Evolutionary conservation across 2,113 vertebrate genomes (phyloP).

Genomic region (Protomyctophum bolini): DNA sequence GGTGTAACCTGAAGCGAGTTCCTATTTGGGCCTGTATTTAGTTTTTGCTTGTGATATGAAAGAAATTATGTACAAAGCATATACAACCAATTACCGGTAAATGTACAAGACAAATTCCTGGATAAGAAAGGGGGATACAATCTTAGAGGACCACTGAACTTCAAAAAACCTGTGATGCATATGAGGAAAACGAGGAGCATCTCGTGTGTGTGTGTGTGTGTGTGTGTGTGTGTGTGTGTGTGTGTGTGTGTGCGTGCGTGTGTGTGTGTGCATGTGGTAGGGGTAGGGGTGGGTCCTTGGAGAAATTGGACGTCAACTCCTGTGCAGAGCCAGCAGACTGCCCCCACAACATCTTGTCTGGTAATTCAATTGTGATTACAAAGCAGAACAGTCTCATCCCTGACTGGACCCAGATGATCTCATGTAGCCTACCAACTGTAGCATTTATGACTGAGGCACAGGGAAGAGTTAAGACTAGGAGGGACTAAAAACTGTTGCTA

Average conservation of each 20-base stretch:
- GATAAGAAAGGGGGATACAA: no score
- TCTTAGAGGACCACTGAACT: no score
- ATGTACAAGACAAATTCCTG: no score
- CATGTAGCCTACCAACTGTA: slow-evolving; percentile 27
- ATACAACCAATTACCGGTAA: no score
- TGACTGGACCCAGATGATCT: slow-evolving; percentile 16
- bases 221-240: not conserved
- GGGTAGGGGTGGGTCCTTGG: slow-evolving; percentile 5
- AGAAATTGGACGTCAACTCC: slow-evolving; percentile 26
- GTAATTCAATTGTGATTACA: slow-evolving; percentile 50
- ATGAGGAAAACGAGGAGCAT: no score
- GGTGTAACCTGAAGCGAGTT: no score
- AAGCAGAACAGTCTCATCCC: slow-evolving; percentile 28
- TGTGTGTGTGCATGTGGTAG: not conserved
- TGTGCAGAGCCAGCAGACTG: slow-evolving; percentile 40
- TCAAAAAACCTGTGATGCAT: no score
- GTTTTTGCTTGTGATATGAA: no score
- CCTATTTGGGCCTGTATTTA: no score
- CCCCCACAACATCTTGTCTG: slow-evolving; percentile 26
- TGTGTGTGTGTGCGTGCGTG: not conserved
- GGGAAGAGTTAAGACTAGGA: not conserved
- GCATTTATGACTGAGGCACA: slow-evolving; percentile 34
- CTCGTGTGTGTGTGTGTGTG: slow-evolving; percentile 2
- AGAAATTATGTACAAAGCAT: not conserved
- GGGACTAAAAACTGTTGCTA: slow-evolving; percentile 22